phyloP scores from a whole-genome alignment of 2,888 invertebrate species.

The Nineta flava region DNA sequence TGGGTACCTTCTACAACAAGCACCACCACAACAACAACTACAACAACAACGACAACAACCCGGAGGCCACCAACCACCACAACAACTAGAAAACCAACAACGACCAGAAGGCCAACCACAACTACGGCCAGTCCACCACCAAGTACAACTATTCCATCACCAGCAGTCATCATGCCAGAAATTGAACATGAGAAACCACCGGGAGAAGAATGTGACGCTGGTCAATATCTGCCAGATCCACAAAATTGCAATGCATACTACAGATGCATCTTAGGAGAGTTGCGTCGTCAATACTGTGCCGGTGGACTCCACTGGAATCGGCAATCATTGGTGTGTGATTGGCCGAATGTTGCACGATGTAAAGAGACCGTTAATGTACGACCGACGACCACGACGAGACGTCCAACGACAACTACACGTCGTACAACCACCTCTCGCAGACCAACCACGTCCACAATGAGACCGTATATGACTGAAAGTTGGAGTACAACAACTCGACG shows the following conservation, averaged over 20 bases:
- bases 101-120: too few species aligned
- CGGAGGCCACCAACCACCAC: constrained; percentile 16
- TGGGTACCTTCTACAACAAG: constrained; percentile 16
- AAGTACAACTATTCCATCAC: constrained; percentile 27
- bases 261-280: constrained; percentile 56
- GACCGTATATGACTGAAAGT: not conserved
- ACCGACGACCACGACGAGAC: constrained; percentile 19
- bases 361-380: constrained; percentile 14
- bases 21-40: constrained; percentile 11
- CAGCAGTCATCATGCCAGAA: constrained; percentile 31
- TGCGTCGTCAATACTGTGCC: constrained; percentile 57
- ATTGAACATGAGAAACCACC: constrained; percentile 22
- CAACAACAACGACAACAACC: constrained; percentile 18
- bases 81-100: constrained; percentile 16
- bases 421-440: constrained; percentile 12
- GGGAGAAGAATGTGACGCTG: constrained; percentile 25
- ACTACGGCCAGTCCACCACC: constrained; percentile 15
- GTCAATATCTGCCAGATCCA: constrained; percentile 37
- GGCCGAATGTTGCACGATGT: constrained; percentile 64
- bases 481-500: constrained; percentile 6
- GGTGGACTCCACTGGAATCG: constrained; percentile 70
- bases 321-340: constrained; percentile 52
- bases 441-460: constrained; percentile 7
- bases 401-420: constrained; percentile 20
- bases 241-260: constrained; percentile 59